Conservation (phyloP, 2,797 vertebrate genomes). For the Dallia pectoralis region DNA sequence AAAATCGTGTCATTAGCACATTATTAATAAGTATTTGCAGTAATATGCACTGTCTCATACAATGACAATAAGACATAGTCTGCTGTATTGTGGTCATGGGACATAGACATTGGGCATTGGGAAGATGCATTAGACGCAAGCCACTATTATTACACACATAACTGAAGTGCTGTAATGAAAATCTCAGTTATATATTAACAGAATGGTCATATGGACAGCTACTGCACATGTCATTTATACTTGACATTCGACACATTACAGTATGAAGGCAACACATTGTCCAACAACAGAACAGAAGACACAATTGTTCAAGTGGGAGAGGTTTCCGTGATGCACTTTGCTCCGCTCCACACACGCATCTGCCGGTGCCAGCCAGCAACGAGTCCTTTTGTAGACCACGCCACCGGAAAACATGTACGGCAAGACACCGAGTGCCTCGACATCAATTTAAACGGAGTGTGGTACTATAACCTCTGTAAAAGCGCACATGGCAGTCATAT, state of each 20-base stretch:
- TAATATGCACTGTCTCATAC: not conserved
- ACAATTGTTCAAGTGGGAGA: no score
- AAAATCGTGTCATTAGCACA: not conserved
- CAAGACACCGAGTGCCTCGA: not conserved
- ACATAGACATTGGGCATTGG: not conserved
- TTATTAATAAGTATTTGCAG: slow-evolving; percentile 18
- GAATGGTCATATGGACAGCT: not conserved
- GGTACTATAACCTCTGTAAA: not conserved
- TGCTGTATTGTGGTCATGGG: not conserved
- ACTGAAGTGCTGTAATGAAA: not conserved
- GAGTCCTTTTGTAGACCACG: not conserved
- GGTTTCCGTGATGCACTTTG: not conserved
- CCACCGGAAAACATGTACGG: not conserved
- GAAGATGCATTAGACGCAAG: slow-evolving; percentile 3
- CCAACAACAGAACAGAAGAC: no score
- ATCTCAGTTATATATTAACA: not conserved
- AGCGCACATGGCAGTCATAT: not conserved
- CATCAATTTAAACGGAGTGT: not conserved
- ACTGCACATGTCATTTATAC: not conserved
- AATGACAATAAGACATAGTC: not conserved
- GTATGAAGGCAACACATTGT: not conserved
- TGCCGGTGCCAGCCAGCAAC: not conserved
- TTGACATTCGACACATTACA: not conserved
- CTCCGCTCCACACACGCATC: not conserved
- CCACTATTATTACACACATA: slow-evolving; percentile 14